Evolutionary conservation across 2,113 vertebrate species (phyloP).

Genomic region (Bujurquina vittata): DNA sequence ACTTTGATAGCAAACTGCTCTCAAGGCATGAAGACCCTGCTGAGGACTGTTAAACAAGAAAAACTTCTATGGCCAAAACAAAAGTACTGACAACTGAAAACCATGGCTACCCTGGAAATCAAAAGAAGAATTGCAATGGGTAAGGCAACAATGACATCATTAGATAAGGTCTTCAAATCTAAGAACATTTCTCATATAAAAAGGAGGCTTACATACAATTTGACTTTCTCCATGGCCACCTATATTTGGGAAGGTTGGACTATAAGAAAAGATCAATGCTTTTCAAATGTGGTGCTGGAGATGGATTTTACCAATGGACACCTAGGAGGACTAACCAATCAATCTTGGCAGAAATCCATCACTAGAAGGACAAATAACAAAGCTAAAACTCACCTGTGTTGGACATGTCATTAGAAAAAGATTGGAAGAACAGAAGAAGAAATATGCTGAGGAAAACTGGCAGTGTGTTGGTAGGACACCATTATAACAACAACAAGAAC

Average conservation of each 20-base stretch:
- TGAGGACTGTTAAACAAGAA: too few relatives aligned
- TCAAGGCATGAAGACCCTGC: too few relatives aligned
- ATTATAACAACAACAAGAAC: background rate
- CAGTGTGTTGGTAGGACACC: fast-evolving
- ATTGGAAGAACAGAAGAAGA: background rate
- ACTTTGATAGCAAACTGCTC: too few relatives aligned
- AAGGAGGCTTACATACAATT: background rate
- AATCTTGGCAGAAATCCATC: background rate
- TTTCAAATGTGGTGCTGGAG: background rate
- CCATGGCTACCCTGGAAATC: background rate
- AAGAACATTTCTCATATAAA: fast-evolving
- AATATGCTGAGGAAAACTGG: background rate
- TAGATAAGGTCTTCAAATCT: background rate
- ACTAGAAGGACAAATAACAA: background rate
- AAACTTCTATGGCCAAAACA: too few relatives aligned
- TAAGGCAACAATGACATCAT: background rate
- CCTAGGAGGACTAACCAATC: background rate
- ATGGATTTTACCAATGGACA: background rate
- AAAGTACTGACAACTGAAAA: too few relatives aligned
- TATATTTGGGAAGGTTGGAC: background rate
- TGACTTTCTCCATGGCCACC: fast-evolving
- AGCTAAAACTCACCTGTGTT: background rate
- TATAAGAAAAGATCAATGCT: background rate
- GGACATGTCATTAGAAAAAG: fast-evolving
- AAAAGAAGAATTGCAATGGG: background rate